These are phyloP conservation scores for Alligator mississippiensis DNA, from an alignment of 2,113 vertebrate species.

Conservation along the genomic window DNA sequence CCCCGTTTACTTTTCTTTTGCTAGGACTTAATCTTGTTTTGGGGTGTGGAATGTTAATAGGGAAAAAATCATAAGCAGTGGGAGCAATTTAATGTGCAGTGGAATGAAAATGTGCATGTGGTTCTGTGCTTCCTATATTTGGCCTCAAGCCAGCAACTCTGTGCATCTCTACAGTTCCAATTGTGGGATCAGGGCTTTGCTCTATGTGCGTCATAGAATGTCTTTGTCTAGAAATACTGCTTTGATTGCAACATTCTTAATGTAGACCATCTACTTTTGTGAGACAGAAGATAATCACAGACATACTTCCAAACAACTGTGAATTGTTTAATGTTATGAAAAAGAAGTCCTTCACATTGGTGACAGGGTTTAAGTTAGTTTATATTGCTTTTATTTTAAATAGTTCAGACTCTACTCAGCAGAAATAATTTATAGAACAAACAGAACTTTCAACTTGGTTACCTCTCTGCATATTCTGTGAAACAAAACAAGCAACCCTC, in stretches of 20 bases:
- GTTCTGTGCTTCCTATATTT: not conserved
- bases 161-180: not conserved
- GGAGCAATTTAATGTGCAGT: slow-evolving; percentile 4
- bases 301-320: not conserved
- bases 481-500: not conserved
- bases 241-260: not conserved
- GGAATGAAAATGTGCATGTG: not conserved
- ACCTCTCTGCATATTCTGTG: not conserved
- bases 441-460: not conserved
- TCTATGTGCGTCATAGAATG: not conserved
- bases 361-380: not conserved
- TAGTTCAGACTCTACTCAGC: not conserved
- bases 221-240: not conserved
- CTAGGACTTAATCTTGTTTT: slow-evolving; percentile 33
- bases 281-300: not conserved
- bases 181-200: not conserved
- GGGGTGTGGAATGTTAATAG: slow-evolving; percentile 15
- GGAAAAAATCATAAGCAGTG: not conserved
- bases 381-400: not conserved
- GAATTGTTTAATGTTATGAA: not conserved
- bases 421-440: not conserved
- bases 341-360: not conserved
- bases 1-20: not conserved
- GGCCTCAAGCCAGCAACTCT: not conserved
- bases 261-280: not conserved